Percentiles rank a stretch among this genome's conserved stretches.
These are phyloP conservation scores for Aratinga solstitialis DNA, from an alignment of 2,797 vertebrate species.

Conservation along the genomic window DNA sequence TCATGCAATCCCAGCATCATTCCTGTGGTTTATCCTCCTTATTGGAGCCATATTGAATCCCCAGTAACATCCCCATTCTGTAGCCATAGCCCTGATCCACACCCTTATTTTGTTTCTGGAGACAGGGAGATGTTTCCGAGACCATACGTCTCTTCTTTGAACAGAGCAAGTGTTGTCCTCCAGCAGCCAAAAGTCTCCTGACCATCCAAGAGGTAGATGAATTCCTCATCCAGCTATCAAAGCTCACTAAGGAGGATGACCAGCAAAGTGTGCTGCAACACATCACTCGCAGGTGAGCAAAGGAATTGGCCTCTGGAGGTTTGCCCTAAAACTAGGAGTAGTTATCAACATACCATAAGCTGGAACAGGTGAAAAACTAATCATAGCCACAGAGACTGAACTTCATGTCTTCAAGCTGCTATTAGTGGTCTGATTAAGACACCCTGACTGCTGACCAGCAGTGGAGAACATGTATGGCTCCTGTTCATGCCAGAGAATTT, in stretches of 20 bases:
- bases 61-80: background rate
- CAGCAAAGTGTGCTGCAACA: constrained; percentile 91
- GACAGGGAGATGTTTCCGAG: constrained; percentile 95
- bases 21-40: background rate
- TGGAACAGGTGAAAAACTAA: background rate
- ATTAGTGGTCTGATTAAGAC: background rate
- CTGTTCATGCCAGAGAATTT: background rate
- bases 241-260: constrained; percentile 94
- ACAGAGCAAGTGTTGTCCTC: constrained; percentile 88
- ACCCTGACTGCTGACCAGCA: background rate
- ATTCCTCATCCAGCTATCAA: constrained; percentile 86
- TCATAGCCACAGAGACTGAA: background rate
- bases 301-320: background rate
- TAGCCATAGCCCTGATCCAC: background rate
- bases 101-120: background rate
- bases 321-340: background rate
- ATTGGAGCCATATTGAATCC: background rate
- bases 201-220: constrained; percentile 96
- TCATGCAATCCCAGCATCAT: background rate
- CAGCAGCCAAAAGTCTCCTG: constrained; percentile 90
- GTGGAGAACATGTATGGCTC: background rate
- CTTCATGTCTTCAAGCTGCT: background rate
- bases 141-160: constrained; percentile 96
- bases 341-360: background rate
- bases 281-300: constrained; percentile 85